phyloP scores from a whole-genome alignment of 2,113 vertebrate genomes.

The Myotis brandtii region DNA sequence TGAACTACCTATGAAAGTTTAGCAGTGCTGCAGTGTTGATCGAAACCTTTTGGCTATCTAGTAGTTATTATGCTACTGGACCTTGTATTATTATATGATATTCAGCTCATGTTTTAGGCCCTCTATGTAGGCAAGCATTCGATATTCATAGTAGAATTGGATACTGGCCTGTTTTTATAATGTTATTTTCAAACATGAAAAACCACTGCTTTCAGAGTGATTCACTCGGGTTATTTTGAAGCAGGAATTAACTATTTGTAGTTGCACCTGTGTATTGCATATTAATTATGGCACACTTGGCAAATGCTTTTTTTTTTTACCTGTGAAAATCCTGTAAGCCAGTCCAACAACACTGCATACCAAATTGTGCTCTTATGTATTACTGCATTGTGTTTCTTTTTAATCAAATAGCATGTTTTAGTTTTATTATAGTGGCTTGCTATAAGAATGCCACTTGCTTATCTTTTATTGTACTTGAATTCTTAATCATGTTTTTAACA shows the following conservation, averaged over 20 bases:
- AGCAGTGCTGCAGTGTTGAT: conserved; percentile 74
- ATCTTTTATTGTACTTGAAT: conserved; percentile 90
- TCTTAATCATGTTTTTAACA: conserved; percentile 91
- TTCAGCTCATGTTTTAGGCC: conserved; percentile 67
- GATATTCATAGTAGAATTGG: conserved; percentile 75
- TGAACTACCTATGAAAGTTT: conserved; percentile 79
- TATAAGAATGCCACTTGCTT: conserved; percentile 87
- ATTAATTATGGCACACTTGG: conserved; percentile 79
- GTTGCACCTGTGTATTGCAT: conserved; percentile 81
- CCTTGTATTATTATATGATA: conserved; percentile 74
- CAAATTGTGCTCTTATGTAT: conserved; percentile 95
- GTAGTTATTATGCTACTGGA: conserved; percentile 80
- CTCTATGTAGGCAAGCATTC: conserved; percentile 57
- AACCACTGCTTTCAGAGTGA: conserved; percentile 83
- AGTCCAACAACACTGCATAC: conserved; percentile 87
- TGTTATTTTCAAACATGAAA: conserved; percentile 80
- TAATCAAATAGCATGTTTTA: conserved; percentile 86
- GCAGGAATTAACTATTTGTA: conserved; percentile 82
- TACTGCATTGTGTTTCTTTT: conserved; percentile 92
- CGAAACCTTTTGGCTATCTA: conserved; percentile 63
- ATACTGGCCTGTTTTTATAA: conserved; percentile 75
- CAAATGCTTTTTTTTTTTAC: conserved; percentile 78
- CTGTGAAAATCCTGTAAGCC: conserved; percentile 85
- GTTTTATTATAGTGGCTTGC: conserved; percentile 88
- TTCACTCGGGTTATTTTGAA: conserved; percentile 78